phyloP scores from a whole-genome alignment of 2,797 vertebrate genomes.

The Tachyglossus aculeatus region DNA sequence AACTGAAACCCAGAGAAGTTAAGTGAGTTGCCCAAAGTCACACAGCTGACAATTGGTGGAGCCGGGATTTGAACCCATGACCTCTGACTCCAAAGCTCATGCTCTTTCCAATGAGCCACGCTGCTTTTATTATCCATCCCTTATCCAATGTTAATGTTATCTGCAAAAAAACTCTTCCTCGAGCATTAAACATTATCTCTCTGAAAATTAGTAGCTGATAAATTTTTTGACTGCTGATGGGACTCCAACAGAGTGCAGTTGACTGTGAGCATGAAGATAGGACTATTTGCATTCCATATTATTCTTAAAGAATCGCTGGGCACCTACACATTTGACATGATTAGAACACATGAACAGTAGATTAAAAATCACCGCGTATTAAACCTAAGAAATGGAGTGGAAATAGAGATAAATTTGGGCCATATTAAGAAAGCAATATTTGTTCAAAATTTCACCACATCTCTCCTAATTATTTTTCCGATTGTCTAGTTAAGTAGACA shows the following conservation, averaged over 20 bases:
- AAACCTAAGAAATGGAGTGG: constrained; percentile 47
- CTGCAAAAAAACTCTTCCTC: constrained; percentile 48
- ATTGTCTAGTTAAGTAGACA: too few species aligned
- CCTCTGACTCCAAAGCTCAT: too few species aligned
- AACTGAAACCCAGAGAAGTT: too few species aligned
- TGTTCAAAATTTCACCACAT: constrained; percentile 39
- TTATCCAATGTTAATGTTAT: constrained; percentile 44
- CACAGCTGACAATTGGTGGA: too few species aligned
- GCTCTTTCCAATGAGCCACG: too few species aligned
- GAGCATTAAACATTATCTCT: constrained; percentile 50
- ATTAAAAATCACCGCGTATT: constrained; percentile 61
- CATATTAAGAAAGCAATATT: constrained; percentile 51
- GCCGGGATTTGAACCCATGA: too few species aligned
- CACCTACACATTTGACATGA: constrained; percentile 64
- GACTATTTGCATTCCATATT: constrained; percentile 64
- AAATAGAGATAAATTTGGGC: constrained; percentile 56
- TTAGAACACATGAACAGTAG: constrained; percentile 58
- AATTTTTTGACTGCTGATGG: constrained; percentile 65
- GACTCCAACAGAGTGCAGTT: constrained; percentile 57
- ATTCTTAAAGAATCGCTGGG: constrained; percentile 65
- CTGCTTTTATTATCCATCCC: constrained; percentile 21
- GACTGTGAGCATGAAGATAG: constrained; percentile 61
- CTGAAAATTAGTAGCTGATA: constrained; percentile 67
- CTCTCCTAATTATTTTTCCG: not conserved
- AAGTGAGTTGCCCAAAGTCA: too few species aligned